phyloP scores from a whole-genome alignment of 1,140 invertebrate species.

The Psilanteris sp. region DNA sequence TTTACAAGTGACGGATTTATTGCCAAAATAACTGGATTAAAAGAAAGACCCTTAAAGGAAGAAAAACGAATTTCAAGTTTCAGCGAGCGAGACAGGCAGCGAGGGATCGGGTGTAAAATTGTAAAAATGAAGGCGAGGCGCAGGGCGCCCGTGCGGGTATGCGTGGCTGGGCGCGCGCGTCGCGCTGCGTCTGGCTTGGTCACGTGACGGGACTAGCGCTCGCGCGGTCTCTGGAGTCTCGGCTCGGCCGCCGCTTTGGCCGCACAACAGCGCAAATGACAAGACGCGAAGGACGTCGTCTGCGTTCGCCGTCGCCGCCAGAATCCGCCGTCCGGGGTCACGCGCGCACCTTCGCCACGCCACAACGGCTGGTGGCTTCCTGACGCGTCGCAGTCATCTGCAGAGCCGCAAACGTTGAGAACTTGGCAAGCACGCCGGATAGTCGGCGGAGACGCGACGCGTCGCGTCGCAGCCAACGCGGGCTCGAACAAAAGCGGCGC shows the following conservation, averaged over 20 bases:
- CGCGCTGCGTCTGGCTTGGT: conserved; percentile 49
- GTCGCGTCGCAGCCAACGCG: not conserved
- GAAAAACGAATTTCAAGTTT: too few relatives aligned
- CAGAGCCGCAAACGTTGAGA: not conserved
- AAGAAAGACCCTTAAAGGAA: too few relatives aligned
- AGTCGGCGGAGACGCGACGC: conserved; percentile 22
- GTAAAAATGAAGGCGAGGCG: too few relatives aligned
- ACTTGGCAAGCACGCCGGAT: not conserved
- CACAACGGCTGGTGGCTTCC: conserved; percentile 17
- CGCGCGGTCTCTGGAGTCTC: conserved; percentile 53
- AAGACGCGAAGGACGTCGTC: conserved; percentile 72
- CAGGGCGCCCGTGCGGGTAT: not conserved
- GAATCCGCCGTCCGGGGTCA: conserved; percentile 41
- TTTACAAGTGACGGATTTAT: too few relatives aligned
- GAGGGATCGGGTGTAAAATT: too few relatives aligned
- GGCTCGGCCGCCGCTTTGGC: conserved; percentile 52
- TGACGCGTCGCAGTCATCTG: conserved; percentile 32
- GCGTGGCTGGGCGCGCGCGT: conserved; percentile 28
- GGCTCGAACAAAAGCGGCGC: not conserved
- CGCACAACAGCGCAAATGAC: conserved; percentile 72
- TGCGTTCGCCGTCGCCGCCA: conserved; percentile 57
- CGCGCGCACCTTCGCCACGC: conserved; percentile 25
- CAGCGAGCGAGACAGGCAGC: too few relatives aligned
- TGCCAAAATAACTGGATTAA: too few relatives aligned
- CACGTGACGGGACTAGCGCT: conserved; percentile 69